phyloP scores from a whole-genome alignment of 2,797 vertebrate species.

The Sebastes matsubarae region DNA sequence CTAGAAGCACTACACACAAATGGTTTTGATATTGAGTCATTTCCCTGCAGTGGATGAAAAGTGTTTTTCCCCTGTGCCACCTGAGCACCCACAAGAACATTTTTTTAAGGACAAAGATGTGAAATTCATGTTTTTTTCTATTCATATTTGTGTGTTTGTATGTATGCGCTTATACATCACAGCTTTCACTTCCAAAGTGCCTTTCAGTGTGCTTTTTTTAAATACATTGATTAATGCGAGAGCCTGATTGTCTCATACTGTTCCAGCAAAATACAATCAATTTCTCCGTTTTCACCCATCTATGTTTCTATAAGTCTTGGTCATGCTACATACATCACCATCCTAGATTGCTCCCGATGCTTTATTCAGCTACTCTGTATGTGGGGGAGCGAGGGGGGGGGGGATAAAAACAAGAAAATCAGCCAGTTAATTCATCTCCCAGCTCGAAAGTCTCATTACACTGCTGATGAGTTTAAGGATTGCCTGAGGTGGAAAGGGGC shows the following conservation, averaged over 20 bases:
- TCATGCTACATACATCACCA: slow-evolving; percentile 57
- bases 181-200: slow-evolving; percentile 2
- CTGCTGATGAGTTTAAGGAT: slow-evolving; percentile 83
- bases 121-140: neutral
- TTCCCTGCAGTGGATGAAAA: neutral
- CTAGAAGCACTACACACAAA: neutral
- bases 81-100: neutral
- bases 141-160: neutral
- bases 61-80: neutral
- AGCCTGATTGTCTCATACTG: slow-evolving; percentile 30
- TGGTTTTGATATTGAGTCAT: slow-evolving; percentile 9
- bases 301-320: slow-evolving; percentile 18
- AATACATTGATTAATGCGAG: slow-evolving; percentile 29
- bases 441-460: slow-evolving; percentile 83
- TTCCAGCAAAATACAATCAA: slow-evolving; percentile 39
- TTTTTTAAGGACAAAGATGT: slow-evolving; percentile 1
- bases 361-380: slow-evolving; percentile 67
- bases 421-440: slow-evolving; percentile 85
- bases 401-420: slow-evolving; percentile 67
- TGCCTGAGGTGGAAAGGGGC: slow-evolving; percentile 72
- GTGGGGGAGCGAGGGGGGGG: neutral
- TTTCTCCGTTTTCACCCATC: slow-evolving; percentile 11
- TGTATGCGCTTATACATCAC: slow-evolving; percentile 7
- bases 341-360: slow-evolving; percentile 32
- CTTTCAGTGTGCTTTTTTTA: neutral